A percentile compares a stretch with the other conserved stretches of the same genome.
phyloP scores from a whole-genome alignment of 2,888 invertebrate species.

The Nemurella pictetii region DNA sequence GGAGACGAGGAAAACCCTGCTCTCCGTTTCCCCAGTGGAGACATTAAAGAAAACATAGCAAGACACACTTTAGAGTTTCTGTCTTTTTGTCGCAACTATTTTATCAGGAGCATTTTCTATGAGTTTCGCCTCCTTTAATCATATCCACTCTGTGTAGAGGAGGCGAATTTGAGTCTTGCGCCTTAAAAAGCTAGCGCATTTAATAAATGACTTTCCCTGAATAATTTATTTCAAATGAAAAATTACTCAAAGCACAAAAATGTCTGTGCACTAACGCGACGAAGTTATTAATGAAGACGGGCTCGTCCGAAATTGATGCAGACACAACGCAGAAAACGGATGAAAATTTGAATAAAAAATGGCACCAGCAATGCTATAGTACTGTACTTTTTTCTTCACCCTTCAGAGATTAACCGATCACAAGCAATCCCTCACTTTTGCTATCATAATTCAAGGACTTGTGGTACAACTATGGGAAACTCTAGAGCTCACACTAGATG shows the following conservation, averaged over 20 bases:
- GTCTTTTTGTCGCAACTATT: background rate
- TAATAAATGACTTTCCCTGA: background rate
- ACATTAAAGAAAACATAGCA: constrained; percentile 7
- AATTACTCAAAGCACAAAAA: background rate
- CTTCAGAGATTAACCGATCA: too few species aligned
- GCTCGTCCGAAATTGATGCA: background rate
- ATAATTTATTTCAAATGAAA: background rate
- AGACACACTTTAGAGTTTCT: background rate
- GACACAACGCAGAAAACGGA: background rate
- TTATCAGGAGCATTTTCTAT: background rate
- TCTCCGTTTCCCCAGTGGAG: background rate
- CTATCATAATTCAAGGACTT: too few species aligned
- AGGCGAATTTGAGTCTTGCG: background rate
- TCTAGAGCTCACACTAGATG: too few species aligned
- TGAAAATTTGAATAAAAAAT: constrained; percentile 3
- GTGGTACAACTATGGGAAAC: too few species aligned
- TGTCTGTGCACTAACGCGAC: background rate
- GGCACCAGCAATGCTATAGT: background rate
- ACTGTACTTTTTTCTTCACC: too few species aligned
- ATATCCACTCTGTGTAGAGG: background rate
- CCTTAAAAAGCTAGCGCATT: background rate
- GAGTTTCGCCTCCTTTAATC: background rate
- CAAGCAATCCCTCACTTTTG: too few species aligned
- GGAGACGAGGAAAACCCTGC: background rate
- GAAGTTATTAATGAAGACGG: background rate